Base-by-base conservation (phyloP, 2,888 invertebrate genomes). In the Cheilosia variabilis region DNA sequence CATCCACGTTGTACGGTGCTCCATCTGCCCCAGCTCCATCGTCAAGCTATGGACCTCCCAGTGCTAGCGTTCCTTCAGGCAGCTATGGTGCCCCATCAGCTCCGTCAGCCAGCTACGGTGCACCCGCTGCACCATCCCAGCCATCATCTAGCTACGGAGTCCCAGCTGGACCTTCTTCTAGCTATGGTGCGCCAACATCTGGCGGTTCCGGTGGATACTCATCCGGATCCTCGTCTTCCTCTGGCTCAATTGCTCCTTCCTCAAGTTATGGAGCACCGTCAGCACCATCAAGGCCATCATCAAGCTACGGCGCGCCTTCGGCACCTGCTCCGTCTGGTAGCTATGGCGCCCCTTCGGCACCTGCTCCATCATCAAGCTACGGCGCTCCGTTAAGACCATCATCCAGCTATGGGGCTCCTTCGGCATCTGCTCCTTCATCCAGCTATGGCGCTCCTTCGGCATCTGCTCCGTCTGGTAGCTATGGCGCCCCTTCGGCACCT, bases 1-100 rank as follows among this genome's bases (percentile, higher is more conserved):
- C 93, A 22, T 93, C 93, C 0, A 92, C 92, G 71, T 93, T 91
- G 65, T 94, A 94, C 83, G 93, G 94, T 5, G 90, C 91, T 4
- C 90, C 91, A 1, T 90, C 91, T 62, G 88, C 88, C 0, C 62
- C 82, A 4, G 88, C 45, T 45, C 93, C 93, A 41, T 82, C 92
- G 10, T 89, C 45, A 79, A 80, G 27, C 9, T 80, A 87, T 43
- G 87, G 80, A 52, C 76, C 65, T 58, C 88, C 86, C 55, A 47
- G 53, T 22, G 93, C 93, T 0, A 91, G 92, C 22, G 93, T 93
- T 45, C 91, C 92, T 31, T 87, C 90, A 45, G 89, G 90, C 24
- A 88, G 88, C 55, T 90, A 84, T 60, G 66, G 92, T 17, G 93
- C 93, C 41, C 91, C 92, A 52, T 87, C 90, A 41, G 90, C 92